Evolutionary conservation across 2,797 vertebrate genomes (phyloP), one percentile per base, ranked within the genome.

Genomic region (Tamandua tetradactyla): DNA sequence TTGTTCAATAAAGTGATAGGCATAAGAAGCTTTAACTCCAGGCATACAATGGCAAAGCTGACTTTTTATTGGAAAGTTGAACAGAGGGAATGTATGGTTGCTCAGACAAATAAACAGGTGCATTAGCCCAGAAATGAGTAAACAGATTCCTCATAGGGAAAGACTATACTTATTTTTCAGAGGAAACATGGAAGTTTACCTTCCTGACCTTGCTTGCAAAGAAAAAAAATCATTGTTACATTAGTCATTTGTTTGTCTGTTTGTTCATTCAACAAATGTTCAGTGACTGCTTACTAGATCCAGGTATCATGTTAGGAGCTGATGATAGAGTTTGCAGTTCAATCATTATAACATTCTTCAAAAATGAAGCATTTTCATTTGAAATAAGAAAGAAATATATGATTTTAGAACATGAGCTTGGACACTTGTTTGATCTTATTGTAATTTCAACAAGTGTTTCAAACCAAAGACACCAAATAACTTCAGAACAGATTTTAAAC

Each of bases 401-500:
- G 2, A 0, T 25, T 76, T 91, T 44, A 62, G 72, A 72, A 85
- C 15, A 40, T 83, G 25, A 79, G 17, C 5, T 25, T 9, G 13
- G 15, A 80, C 2, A 37, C 2, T 75, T 84, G 42, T 15, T 42
- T 80, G 49, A 75, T 80, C 32, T 47, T 32, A 35, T 55, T 82
- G 32, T 2, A 83, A 66, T 75, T 87, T 89, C 72, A 94, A 76
- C 6, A 91, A 95, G 23, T 92, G 18, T 47, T 87, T 83, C 12
- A 84, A 89, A 71, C 66, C 15, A 64, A 40, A 62, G 8, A 84
- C 92, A 78, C 23, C 47, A 72, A 61, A 76, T 55, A 59, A 18
- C 59, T 90, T 88, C 68, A 71, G 20, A 44, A 49, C 7, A 69
- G 17, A 69, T 69, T 40, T 44, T 84, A 35, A 71, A 72, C 7